A percentile compares a stretch with the other conserved stretches of the same genome.
Conservation (phyloP, 2,888 invertebrate species). For the Anthophora plumipes region DNA sequence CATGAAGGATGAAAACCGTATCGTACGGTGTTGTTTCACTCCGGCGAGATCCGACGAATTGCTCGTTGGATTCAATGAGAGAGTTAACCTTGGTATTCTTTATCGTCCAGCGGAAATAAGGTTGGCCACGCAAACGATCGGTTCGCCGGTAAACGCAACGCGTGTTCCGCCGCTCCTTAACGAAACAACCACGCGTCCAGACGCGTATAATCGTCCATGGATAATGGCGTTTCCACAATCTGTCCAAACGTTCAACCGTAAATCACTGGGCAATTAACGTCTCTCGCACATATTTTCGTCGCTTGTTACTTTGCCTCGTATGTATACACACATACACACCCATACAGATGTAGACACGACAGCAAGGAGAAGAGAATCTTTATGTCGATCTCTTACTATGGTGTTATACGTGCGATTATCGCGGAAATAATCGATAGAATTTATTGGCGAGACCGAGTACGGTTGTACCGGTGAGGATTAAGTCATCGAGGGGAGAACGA, state of each 20-base stretch:
- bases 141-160: constrained; percentile 25
- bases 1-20: constrained; percentile 29
- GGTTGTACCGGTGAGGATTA: constrained; percentile 1
- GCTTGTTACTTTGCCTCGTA: neutral
- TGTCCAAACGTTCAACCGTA: constrained; percentile 1
- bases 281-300: constrained; percentile 10
- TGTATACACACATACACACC: too few species aligned
- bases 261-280: constrained; percentile 44
- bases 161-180: constrained; percentile 47
- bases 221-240: constrained; percentile 45
- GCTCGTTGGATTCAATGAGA: constrained; percentile 52
- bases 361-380: too few species aligned
- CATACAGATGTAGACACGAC: too few species aligned
- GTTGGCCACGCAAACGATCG: constrained; percentile 64
- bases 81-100: constrained; percentile 59
- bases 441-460: neutral
- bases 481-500: constrained; percentile 7
- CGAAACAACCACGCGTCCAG: constrained; percentile 39
- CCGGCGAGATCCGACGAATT: constrained; percentile 43
- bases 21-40: constrained; percentile 5
- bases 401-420: neutral
- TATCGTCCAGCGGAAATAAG: constrained; percentile 68
- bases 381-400: neutral
- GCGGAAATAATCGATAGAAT: constrained; percentile 33
- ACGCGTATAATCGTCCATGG: constrained; percentile 42